Evolutionary conservation across 2,888 invertebrate genomes (phyloP).

Genomic region (Melinaea marsaeus): DNA sequence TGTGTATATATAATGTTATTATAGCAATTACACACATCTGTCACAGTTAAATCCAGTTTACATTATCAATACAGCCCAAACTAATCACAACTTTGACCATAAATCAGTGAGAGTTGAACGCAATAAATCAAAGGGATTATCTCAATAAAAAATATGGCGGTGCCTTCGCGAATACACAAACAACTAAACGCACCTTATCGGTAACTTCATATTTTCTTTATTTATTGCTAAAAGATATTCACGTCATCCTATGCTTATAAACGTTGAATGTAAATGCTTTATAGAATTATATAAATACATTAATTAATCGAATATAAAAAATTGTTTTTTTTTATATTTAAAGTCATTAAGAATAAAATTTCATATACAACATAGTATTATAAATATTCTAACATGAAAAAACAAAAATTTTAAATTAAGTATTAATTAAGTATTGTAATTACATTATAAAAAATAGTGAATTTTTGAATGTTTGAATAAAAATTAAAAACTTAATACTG

Average conservation of each 20-base stretch:
- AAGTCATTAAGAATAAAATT: too few species aligned
- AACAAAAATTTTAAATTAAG: too few species aligned
- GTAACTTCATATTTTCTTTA: conserved; percentile 35
- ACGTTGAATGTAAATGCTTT: too few species aligned
- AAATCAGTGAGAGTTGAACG: conserved; percentile 49
- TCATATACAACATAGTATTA: too few species aligned
- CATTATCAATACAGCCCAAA: conserved; percentile 17
- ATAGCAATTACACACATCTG: background rate
- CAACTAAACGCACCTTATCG: conserved; percentile 47
- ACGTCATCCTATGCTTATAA: background rate
- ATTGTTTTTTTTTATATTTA: too few species aligned
- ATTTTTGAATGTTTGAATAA: too few species aligned
- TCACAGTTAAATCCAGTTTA: conserved; percentile 8
- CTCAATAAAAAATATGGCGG: conserved; percentile 53
- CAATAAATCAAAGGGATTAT: conserved; percentile 61
- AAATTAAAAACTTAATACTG: too few species aligned
- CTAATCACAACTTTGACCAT: conserved; percentile 48
- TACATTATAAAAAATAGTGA: too few species aligned
- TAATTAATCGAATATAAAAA: too few species aligned
- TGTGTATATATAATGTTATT: background rate
- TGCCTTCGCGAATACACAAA: conserved; percentile 44
- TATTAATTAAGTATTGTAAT: too few species aligned
- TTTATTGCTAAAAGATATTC: conserved; percentile 10
- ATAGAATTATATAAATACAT: too few species aligned
- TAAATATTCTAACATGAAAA: too few species aligned